Conservation (phyloP, 2,797 vertebrate species). For the Craterocephalus amniculus region DNA sequence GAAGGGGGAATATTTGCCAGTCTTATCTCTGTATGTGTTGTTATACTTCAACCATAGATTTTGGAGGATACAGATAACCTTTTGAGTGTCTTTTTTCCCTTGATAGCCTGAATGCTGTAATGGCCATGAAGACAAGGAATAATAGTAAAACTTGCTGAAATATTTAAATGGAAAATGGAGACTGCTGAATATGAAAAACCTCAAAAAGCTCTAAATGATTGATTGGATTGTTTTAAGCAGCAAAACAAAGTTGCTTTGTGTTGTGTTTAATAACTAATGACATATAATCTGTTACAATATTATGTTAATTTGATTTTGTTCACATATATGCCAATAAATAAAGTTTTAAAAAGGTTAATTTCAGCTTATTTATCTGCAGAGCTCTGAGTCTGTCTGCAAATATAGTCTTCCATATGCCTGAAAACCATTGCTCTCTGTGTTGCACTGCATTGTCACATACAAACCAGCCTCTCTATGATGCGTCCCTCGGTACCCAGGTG, state of each 20-base stretch:
- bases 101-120: neutral
- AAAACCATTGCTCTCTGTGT: slow-evolving; percentile 13
- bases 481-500: slow-evolving; percentile 28
- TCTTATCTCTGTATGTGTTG: neutral
- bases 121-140: neutral
- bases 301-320: slow-evolving; percentile 37
- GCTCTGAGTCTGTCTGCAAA: neutral
- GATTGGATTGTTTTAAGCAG: neutral
- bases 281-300: slow-evolving; percentile 25
- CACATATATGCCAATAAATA: slow-evolving; percentile 64
- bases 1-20: neutral
- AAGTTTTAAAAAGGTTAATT: slow-evolving; percentile 52
- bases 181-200: neutral
- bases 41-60: slow-evolving; percentile 2
- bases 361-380: neutral
- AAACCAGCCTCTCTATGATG: neutral
- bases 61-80: neutral
- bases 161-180: neutral
- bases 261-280: slow-evolving; percentile 43
- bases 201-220: neutral
- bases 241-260: slow-evolving; percentile 31
- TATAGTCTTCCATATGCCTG: neutral
- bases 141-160: slow-evolving; percentile 10
- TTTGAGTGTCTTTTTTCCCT: neutral
- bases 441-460: slow-evolving; percentile 1